These are phyloP conservation scores for Balaeniceps rex DNA, from an alignment of 2,113 vertebrate genomes.

Conservation along the genomic window DNA sequence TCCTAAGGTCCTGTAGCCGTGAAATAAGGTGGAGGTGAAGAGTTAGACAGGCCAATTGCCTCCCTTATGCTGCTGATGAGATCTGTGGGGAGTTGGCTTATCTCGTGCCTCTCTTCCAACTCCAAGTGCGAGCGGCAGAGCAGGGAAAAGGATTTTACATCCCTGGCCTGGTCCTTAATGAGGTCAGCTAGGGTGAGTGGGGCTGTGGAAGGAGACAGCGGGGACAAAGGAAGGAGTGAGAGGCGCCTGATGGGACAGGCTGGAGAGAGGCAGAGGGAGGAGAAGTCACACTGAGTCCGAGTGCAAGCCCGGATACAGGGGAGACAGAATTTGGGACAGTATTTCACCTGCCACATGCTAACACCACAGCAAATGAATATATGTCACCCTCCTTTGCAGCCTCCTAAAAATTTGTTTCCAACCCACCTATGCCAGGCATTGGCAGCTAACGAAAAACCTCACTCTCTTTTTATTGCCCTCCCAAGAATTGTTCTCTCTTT, in stretches of 20 bases:
- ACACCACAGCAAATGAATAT: neutral
- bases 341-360: neutral
- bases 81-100: neutral
- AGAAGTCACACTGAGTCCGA: neutral
- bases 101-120: neutral
- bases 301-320: accelerated
- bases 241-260: neutral
- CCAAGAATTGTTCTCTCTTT: neutral
- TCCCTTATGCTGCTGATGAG: neutral
- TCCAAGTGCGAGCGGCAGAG: neutral
- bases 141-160: neutral
- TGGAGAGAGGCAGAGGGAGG: neutral
- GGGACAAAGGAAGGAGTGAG: neutral
- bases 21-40: neutral
- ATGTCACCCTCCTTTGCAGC: neutral
- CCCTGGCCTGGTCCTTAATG: neutral
- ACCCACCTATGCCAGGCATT: neutral
- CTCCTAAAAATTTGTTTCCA: neutral
- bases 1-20: neutral
- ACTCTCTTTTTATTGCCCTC: neutral
- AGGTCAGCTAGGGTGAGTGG: neutral
- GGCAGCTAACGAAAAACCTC: neutral
- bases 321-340: neutral
- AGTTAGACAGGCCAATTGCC: neutral
- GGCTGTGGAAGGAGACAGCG: neutral